These are phyloP conservation scores for Penaeus indicus DNA, from an alignment of 1,140 invertebrate genomes.

Conservation along the genomic window DNA sequence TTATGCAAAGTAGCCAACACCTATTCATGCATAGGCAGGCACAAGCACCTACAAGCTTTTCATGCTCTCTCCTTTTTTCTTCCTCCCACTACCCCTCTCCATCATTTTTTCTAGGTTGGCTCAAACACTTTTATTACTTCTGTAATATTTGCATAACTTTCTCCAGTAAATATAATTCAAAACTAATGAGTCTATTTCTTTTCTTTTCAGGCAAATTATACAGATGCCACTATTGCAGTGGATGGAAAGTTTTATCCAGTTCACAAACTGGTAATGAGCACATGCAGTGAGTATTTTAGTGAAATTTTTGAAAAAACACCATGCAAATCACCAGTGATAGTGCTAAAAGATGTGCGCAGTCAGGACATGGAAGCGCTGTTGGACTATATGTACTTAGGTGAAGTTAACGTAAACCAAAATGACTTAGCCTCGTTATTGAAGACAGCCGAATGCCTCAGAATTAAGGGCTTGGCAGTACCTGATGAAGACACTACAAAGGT, in stretches of 20 bases:
- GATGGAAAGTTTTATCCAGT: conserved; percentile 60
- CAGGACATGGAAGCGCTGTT: conserved; percentile 57
- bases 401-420: conserved; percentile 60
- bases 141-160: too few relatives aligned
- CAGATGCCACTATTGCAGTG: conserved; percentile 59
- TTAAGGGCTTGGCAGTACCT: conserved; percentile 55
- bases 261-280: conserved; percentile 58
- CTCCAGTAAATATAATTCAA: too few relatives aligned
- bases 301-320: conserved; percentile 59
- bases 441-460: conserved; percentile 56
- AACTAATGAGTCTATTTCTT: too few relatives aligned
- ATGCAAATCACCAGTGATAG: conserved; percentile 57
- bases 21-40: too few relatives aligned
- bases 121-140: background rate
- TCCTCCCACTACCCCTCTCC: background rate
- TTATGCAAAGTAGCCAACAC: too few relatives aligned
- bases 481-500: conserved; percentile 53
- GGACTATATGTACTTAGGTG: conserved; percentile 60
- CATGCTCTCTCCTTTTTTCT: conserved; percentile 19
- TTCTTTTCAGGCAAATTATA: conserved; percentile 46
- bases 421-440: conserved; percentile 56
- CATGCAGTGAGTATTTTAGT: conserved; percentile 60
- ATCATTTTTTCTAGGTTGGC: background rate
- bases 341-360: conserved; percentile 62
- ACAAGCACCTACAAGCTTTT: too few relatives aligned